A percentile compares a stretch with the other conserved stretches of the same genome.
These are phyloP conservation scores for Bolborhynchus lineola DNA, from an alignment of 2,113 vertebrate species.

Conservation along the genomic window DNA sequence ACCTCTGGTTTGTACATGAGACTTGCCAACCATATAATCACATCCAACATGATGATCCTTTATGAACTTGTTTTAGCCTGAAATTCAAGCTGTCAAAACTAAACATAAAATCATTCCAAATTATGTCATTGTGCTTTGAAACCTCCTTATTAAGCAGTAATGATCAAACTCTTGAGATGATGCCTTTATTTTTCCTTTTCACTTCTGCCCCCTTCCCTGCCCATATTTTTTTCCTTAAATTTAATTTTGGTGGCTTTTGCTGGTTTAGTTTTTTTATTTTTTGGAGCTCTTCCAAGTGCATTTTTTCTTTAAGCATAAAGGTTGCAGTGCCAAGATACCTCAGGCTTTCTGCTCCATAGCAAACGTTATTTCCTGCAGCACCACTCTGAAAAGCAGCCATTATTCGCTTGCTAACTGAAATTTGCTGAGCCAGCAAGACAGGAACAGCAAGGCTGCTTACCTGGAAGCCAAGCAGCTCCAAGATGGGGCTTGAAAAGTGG, in stretches of 20 bases:
- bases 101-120: background rate
- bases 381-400: constrained; percentile 23
- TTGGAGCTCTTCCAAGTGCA: background rate
- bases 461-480: background rate
- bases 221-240: background rate
- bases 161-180: background rate
- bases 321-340: background rate
- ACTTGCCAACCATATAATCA: background rate
- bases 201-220: background rate
- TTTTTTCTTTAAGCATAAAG: background rate
- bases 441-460: constrained; percentile 5
- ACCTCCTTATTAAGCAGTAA: background rate
- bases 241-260: background rate
- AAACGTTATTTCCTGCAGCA: constrained; percentile 12
- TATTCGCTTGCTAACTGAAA: background rate
- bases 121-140: background rate
- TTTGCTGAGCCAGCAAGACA: constrained; percentile 47
- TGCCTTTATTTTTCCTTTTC: background rate
- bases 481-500: background rate
- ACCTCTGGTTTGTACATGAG: background rate
- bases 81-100: background rate
- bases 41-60: background rate
- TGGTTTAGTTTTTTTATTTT: background rate
- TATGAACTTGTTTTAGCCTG: background rate
- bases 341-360: background rate